phyloP scores from a whole-genome alignment of 2,797 vertebrate species.

The Halcyon smyrnensis region DNA sequence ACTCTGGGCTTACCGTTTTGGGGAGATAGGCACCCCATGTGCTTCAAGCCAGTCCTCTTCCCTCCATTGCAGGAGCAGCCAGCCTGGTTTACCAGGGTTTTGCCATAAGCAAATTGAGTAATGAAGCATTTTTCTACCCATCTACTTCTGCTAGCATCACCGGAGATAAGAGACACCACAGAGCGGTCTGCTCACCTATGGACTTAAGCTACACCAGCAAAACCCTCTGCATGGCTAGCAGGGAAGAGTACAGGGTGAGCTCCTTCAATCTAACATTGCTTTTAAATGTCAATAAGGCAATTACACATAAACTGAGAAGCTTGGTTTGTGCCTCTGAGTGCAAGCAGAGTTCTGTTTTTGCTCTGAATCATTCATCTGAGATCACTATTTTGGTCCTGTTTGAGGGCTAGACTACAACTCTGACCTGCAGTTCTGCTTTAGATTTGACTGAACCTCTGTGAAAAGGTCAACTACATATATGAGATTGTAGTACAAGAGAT shows the following conservation, averaged over 20 bases:
- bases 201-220: background rate
- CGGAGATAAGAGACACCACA: background rate
- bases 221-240: background rate
- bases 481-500: background rate
- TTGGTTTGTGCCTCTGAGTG: no score
- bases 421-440: background rate
- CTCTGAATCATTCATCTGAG: background rate
- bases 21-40: constrained; percentile 1
- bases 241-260: background rate
- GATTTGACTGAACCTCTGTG: background rate
- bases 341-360: background rate
- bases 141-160: background rate
- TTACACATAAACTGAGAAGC: background rate
- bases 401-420: background rate
- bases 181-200: background rate
- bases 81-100: background rate
- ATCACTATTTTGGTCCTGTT: background rate
- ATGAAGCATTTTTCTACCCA: background rate
- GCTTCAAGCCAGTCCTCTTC: background rate
- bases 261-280: background rate
- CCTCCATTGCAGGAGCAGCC: background rate
- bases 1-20: background rate
- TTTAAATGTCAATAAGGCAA: background rate
- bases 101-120: background rate
- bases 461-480: background rate